Evolutionary conservation across 2,888 invertebrate genomes (phyloP).

Genomic region (Torymus aiolomorphi): DNA sequence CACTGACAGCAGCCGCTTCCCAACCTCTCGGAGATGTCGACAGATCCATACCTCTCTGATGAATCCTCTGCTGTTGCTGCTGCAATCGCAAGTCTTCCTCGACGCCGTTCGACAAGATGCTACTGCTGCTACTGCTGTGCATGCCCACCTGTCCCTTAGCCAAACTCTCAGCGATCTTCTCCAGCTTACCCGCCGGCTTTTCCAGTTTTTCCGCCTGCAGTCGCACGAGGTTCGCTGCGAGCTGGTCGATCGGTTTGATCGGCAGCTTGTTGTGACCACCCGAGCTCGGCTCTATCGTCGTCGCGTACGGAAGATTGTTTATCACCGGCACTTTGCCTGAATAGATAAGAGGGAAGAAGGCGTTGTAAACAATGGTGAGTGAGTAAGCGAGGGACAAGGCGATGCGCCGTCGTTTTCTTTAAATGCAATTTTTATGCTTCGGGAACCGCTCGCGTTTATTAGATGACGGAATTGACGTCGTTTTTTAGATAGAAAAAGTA

Average conservation of each 20-base stretch:
- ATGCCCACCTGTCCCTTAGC: conserved; percentile 67
- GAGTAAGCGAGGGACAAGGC: too few relatives aligned
- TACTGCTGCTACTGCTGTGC: conserved; percentile 34
- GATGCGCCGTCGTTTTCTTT: too few relatives aligned
- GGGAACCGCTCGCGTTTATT: too few relatives aligned
- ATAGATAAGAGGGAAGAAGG: conserved; percentile 25
- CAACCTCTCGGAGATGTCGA: conserved; percentile 70
- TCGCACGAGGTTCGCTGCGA: conserved; percentile 71
- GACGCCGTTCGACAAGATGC: conserved; percentile 44
- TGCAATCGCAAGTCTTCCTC: conserved; percentile 65
- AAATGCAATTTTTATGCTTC: too few relatives aligned
- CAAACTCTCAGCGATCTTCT: conserved; percentile 73
- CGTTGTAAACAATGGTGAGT: conserved; percentile 9
- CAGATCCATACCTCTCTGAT: conserved; percentile 70
- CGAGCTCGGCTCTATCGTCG: conserved; percentile 52
- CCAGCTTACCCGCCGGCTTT: conserved; percentile 65
- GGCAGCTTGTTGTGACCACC: conserved; percentile 66
- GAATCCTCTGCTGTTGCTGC: conserved; percentile 57
- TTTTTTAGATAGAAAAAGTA: too few relatives aligned
- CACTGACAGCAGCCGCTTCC: conserved; percentile 62
- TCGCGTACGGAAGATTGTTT: conserved; percentile 45
- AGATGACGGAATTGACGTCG: too few relatives aligned
- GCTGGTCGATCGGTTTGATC: conserved; percentile 71
- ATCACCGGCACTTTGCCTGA: conserved; percentile 53
- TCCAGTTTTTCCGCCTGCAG: conserved; percentile 71